phyloP scores from a whole-genome alignment of 1,140 invertebrate species.

The Dufourea novaeangliae region DNA sequence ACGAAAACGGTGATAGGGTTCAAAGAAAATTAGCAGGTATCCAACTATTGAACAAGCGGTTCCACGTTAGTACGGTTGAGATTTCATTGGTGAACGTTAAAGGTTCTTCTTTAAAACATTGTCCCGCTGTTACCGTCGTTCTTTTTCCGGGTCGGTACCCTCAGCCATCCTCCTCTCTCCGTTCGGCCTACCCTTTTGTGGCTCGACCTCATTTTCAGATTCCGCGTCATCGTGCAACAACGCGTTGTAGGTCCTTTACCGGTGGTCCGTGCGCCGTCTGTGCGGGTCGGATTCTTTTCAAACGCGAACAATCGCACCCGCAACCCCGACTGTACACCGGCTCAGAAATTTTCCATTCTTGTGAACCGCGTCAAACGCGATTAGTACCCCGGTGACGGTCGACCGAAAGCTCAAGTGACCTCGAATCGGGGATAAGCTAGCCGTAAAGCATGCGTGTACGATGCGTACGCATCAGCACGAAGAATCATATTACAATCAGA shows the following conservation, averaged over 20 bases:
- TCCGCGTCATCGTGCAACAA: constrained; percentile 29
- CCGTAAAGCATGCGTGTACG: too few species aligned
- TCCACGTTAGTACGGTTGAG: neutral
- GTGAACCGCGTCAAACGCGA: constrained; percentile 29
- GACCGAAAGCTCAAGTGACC: neutral
- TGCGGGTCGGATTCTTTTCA: constrained; percentile 10
- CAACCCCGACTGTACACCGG: neutral
- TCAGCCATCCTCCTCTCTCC: neutral
- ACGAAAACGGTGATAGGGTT: neutral
- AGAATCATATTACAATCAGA: too few species aligned
- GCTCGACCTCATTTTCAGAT: constrained; percentile 22
- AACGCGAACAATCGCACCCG: constrained; percentile 21
- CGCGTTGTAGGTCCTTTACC: constrained; percentile 12
- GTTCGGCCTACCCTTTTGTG: neutral
- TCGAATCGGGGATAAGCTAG: neutral
- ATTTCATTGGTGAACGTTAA: neutral
- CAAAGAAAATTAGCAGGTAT: neutral
- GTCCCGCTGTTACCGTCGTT: neutral
- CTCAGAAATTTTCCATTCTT: constrained; percentile 28
- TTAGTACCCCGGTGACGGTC: neutral
- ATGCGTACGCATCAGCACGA: too few species aligned
- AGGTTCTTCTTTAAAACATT: constrained; percentile 15
- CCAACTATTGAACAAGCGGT: neutral
- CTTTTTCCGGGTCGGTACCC: neutral
- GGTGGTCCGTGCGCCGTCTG: neutral